Evolutionary conservation across 2,797 vertebrate genomes (phyloP).

Genomic region (Staurois parvus): DNA sequence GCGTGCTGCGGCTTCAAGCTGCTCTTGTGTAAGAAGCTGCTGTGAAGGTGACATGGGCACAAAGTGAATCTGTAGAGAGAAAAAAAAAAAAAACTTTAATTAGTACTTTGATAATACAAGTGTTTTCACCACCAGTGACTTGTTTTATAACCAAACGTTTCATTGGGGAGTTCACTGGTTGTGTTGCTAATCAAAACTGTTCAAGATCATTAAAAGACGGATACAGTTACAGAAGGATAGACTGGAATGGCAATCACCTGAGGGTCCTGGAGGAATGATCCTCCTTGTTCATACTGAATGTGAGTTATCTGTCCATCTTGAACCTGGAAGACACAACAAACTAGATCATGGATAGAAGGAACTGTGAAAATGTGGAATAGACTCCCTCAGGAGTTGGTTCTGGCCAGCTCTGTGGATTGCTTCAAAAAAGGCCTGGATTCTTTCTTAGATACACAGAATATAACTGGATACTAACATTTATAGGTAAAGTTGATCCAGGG

Average conservation of each 20-base stretch:
- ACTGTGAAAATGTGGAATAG: too few relatives aligned
- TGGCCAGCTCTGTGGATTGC: too few relatives aligned
- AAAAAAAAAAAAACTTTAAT: constrained; percentile 29
- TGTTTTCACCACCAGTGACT: background rate
- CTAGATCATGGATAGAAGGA: background rate
- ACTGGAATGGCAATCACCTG: constrained; percentile 79
- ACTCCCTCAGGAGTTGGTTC: too few relatives aligned
- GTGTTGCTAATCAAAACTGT: too few relatives aligned
- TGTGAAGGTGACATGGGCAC: constrained; percentile 89
- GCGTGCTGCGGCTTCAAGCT: constrained; percentile 89
- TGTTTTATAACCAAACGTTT: background rate
- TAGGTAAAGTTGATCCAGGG: too few relatives aligned
- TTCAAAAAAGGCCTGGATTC: too few relatives aligned
- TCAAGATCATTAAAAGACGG: too few relatives aligned
- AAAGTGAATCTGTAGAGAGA: constrained; percentile 87
- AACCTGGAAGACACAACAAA: constrained; percentile 76
- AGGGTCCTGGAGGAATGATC: constrained; percentile 87
- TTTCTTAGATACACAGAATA: too few relatives aligned
- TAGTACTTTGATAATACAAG: constrained; percentile 12
- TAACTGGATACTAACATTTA: too few relatives aligned
- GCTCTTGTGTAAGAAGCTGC: constrained; percentile 88
- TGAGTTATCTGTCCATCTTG: constrained; percentile 93
- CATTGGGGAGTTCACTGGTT: background rate
- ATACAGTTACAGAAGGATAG: too few relatives aligned
- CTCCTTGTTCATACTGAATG: constrained; percentile 93